These are phyloP conservation scores for Crotalus adamanteus DNA, from an alignment of 2,797 vertebrate species.

Conservation along the genomic window DNA sequence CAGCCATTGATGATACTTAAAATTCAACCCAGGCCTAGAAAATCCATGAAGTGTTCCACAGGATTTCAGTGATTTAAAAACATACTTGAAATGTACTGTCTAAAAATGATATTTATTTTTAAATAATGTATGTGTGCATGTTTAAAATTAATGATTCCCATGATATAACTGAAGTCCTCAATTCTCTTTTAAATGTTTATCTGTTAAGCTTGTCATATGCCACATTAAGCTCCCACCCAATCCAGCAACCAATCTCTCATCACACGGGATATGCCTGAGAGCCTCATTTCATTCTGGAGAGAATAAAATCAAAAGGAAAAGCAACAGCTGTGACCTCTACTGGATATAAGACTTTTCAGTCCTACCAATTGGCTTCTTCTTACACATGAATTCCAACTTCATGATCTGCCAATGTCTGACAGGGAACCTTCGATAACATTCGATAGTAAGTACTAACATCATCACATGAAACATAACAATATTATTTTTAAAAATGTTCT, in stretches of 20 bases:
- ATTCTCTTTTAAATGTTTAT: background rate
- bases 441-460: background rate
- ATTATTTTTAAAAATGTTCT: background rate
- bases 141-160: background rate
- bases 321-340: constrained; percentile 24
- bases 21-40: background rate
- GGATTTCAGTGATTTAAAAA: background rate
- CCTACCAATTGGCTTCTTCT: background rate
- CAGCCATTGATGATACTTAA: background rate
- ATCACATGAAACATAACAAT: background rate
- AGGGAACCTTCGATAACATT: background rate
- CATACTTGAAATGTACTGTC: background rate
- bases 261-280: background rate
- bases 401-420: background rate
- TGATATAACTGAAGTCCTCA: background rate
- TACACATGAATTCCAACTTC: background rate
- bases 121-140: background rate
- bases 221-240: background rate
- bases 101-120: background rate
- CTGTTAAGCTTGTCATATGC: background rate
- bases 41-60: background rate
- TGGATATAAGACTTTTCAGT: background rate
- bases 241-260: constrained; percentile 1
- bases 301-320: constrained; percentile 16
- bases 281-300: constrained; percentile 4